Evolutionary conservation across 2,888 invertebrate genomes (phyloP), one percentile per base, ranked within the genome.

Genomic region (Parasteatoda lunata): DNA sequence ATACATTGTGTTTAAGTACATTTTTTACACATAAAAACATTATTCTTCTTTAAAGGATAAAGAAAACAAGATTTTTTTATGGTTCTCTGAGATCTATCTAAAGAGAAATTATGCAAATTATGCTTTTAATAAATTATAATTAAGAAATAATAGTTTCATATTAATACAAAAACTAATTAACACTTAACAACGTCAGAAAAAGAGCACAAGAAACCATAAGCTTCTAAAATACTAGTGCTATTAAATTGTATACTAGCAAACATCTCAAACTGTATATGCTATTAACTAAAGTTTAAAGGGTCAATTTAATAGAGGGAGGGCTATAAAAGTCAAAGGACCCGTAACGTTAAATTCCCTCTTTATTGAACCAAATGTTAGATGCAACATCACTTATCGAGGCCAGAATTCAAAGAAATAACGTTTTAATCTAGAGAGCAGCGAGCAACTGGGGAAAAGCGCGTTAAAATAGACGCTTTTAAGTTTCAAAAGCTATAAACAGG

Each of bases 401-500:
- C 51, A 69, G 73, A 75, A 70, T 66, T 51, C 54, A 54, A 81
- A 75, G 78, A 78, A 78, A 79, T 79, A 71, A 69, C 75, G 49
- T 82, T 82, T 76, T 82, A 82, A 82, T 82, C 76, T 76, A 64
- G 48, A 75, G n/a, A n/a, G 51, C 13, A 72, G 66, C 66, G 59
- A 59, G 49, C 49, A 75, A 45, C 69, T 48, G 51, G 5, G 49
- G 48, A 70, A 59, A 79, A 71, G 30, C 64, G 47, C 51, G 75
- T 82, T 76, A 82, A 82, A 82, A 48, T 49, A 48, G 69, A 82
- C 69, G 15, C 81, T 81, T 72, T 80, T 68, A 68, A 76, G 59
- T 76, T 82, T 82, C 59, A 70, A 80, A 82, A 82, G 76, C 82
- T 69, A 76, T 82, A 76, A 75, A 64, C 70, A 64, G 79, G 72